Percentiles rank a stretch among this genome's conserved stretches.
phyloP scores from a whole-genome alignment of 2,888 invertebrate species.

The Stenolophus ochropezus region DNA sequence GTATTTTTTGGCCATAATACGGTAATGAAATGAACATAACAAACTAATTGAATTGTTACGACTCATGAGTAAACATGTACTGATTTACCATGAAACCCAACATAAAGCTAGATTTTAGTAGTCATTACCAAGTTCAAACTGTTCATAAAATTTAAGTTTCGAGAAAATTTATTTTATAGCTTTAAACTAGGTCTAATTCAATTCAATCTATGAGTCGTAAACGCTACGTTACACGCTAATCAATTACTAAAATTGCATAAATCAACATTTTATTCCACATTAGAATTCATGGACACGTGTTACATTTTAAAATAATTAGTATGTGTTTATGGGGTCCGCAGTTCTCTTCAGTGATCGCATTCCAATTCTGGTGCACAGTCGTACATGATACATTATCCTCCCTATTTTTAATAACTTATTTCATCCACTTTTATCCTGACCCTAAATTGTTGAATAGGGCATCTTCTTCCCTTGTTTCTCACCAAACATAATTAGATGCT shows the following conservation, averaged over 20 bases:
- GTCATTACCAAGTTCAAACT: neutral
- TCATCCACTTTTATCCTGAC: no score
- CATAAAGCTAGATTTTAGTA: neutral
- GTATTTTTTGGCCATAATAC: neutral
- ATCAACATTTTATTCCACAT: neutral
- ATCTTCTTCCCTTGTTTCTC: no score
- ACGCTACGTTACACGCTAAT: neutral
- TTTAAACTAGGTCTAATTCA: neutral
- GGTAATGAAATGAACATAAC: neutral
- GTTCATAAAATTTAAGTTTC: constrained; percentile 9
- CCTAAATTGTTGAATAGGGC: no score
- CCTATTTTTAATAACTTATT: no score
- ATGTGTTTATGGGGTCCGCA: no score
- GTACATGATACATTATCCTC: no score
- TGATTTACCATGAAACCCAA: neutral
- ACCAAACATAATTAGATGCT: no score
- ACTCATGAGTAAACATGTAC: neutral
- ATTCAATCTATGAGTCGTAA: constrained; percentile 14
- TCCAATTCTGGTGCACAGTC: no score
- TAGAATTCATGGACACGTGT: neutral
- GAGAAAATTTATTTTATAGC: constrained; percentile 13
- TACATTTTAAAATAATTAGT: neutral
- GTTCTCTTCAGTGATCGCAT: no score
- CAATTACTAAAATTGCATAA: constrained; percentile 10
- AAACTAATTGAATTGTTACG: neutral